Evolutionary conservation across 1,140 invertebrate genomes (phyloP).

Genomic region (Zaprionus taronus): DNA sequence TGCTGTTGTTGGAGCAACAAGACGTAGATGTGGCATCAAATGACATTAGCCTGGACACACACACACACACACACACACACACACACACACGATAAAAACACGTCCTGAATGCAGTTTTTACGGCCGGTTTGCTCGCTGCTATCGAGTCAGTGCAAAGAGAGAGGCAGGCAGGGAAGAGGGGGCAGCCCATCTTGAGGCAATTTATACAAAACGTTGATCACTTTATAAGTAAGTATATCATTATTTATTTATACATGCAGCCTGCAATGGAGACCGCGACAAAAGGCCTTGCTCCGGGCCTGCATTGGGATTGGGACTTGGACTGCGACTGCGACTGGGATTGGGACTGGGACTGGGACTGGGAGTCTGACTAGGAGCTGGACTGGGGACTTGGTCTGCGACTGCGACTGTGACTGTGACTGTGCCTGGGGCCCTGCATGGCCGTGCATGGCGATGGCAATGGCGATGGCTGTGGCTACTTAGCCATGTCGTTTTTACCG

Average conservation of each 20-base stretch:
- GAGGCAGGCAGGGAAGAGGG: slow-evolving; percentile 11
- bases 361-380: neutral
- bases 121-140: slow-evolving; percentile 22
- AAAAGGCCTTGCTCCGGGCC: slow-evolving; percentile 33
- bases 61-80: slow-evolving; percentile 20
- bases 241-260: slow-evolving; percentile 67
- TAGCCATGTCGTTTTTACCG: slow-evolving; percentile 70
- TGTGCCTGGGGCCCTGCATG: neutral
- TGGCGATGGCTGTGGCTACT: slow-evolving; percentile 30
- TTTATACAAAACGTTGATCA: slow-evolving; percentile 67
- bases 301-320: neutral
- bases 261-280: slow-evolving; percentile 16
- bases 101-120: slow-evolving; percentile 41
- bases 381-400: neutral
- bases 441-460: neutral
- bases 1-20: slow-evolving; percentile 27
- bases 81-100: slow-evolving; percentile 29
- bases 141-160: neutral
- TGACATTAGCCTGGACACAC: slow-evolving; percentile 39
- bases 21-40: slow-evolving; percentile 38
- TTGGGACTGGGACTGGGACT: neutral
- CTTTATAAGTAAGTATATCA: slow-evolving; percentile 75
- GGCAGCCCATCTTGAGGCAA: slow-evolving; percentile 29
- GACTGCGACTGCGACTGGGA: neutral
- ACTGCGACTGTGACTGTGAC: neutral